Evolutionary conservation across 2,797 vertebrate genomes (phyloP).

Genomic region (Knipowitschia caucasica): DNA sequence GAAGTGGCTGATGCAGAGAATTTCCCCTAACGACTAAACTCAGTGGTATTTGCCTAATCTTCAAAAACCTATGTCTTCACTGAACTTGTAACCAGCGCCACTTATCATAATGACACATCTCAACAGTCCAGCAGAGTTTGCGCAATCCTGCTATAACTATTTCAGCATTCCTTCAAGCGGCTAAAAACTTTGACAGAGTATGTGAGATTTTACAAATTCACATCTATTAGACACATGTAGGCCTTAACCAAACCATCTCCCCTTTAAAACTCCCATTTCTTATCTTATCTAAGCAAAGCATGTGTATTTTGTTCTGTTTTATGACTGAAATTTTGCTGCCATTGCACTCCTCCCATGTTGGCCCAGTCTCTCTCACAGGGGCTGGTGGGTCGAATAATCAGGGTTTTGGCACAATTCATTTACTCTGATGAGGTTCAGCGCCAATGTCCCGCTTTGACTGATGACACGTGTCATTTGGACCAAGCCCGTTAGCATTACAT

Average conservation of each 20-base stretch:
- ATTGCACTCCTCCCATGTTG: slow-evolving; percentile 14
- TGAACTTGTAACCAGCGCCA: slow-evolving; percentile 39
- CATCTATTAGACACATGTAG: slow-evolving; percentile 11
- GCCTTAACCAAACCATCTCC: neutral
- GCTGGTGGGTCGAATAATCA: slow-evolving; percentile 60
- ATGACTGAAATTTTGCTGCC: neutral
- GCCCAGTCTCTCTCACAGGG: slow-evolving; percentile 55
- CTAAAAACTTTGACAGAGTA: slow-evolving; percentile 17
- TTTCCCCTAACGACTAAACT: no score
- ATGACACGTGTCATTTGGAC: slow-evolving; percentile 56
- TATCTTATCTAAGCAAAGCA: neutral
- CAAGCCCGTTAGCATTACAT: slow-evolving; percentile 27
- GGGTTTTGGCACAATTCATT: slow-evolving; percentile 53
- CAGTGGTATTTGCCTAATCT: neutral
- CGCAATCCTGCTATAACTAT: neutral
- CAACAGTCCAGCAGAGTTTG: neutral
- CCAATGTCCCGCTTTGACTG: slow-evolving; percentile 62
- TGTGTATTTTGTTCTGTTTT: neutral
- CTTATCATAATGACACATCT: slow-evolving; percentile 29
- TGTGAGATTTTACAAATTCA: slow-evolving; percentile 22
- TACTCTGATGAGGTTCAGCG: slow-evolving; percentile 62
- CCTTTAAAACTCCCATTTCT: slow-evolving; percentile 1
- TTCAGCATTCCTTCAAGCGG: neutral
- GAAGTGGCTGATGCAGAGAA: no score
- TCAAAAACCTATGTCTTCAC: neutral